A percentile compares a stretch with the other conserved stretches of the same genome.
These are phyloP conservation scores for Eustalomyia histrio DNA, from an alignment of 2,888 invertebrate species.

Conservation along the genomic window DNA sequence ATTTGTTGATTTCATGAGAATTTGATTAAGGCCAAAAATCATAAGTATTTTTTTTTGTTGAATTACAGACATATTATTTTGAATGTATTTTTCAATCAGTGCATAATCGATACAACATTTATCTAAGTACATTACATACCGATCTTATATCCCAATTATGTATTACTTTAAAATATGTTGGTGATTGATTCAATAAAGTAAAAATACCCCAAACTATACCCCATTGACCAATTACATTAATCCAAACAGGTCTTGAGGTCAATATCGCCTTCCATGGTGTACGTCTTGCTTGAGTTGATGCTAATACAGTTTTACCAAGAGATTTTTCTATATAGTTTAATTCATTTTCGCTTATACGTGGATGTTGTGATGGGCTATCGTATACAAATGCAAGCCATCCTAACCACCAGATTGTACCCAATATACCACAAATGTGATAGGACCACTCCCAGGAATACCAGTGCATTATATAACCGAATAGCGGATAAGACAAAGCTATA, in stretches of 20 bases:
- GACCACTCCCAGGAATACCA: conserved; percentile 86
- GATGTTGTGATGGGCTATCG: conserved; percentile 84
- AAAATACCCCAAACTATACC: conserved; percentile 86
- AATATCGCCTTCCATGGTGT: conserved; percentile 84
- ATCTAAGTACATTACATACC: conserved; percentile 79
- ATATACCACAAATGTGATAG: conserved; percentile 84
- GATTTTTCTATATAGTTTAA: conserved; percentile 82
- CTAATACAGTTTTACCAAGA: conserved; percentile 79
- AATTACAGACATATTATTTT: too few relatives aligned
- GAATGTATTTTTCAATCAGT: too few relatives aligned
- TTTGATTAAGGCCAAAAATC: too few relatives aligned
- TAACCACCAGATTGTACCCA: conserved; percentile 84
- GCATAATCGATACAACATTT: too few relatives aligned
- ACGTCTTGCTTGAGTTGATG: conserved; percentile 73
- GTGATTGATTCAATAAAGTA: conserved; percentile 85
- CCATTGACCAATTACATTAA: conserved; percentile 83
- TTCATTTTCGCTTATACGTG: conserved; percentile 83
- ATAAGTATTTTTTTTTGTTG: too few relatives aligned
- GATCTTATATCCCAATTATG: conserved; percentile 85
- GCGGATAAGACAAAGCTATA: conserved; percentile 85
- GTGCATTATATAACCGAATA: conserved; percentile 85
- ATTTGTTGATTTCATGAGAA: too few relatives aligned
- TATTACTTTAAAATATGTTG: conserved; percentile 85
- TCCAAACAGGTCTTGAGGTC: conserved; percentile 83
- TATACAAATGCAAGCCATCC: conserved; percentile 83